phyloP scores from a whole-genome alignment of 2,797 vertebrate genomes.

The Botia almorhae region DNA sequence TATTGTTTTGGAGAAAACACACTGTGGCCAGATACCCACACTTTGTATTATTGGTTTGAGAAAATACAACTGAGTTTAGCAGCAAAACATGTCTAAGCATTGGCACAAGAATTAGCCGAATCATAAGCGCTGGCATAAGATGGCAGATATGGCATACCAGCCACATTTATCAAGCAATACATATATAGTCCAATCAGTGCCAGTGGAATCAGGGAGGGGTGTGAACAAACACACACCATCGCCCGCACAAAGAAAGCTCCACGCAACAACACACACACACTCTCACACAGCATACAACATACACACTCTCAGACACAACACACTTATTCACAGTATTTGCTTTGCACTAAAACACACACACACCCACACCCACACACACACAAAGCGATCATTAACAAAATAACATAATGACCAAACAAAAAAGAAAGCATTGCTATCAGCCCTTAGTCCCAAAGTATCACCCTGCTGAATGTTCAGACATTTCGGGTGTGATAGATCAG shows the following conservation, averaged over 20 bases:
- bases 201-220: constrained; percentile 18
- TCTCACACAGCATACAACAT: constrained; percentile 54
- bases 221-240: constrained; percentile 24
- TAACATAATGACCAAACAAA: constrained; percentile 35
- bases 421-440: constrained; percentile 62
- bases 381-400: constrained; percentile 40
- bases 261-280: constrained; percentile 49
- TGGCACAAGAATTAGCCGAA: constrained; percentile 41
- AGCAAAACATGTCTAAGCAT: constrained; percentile 54
- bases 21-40: constrained; percentile 6
- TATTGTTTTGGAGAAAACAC: constrained; percentile 19
- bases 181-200: constrained; percentile 39
- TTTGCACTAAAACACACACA: constrained; percentile 4
- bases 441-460: constrained; percentile 66
- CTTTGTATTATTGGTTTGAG: constrained; percentile 23
- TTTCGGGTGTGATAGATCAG: constrained; percentile 54
- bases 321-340: constrained; percentile 23
- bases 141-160: constrained; percentile 53
- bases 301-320: constrained; percentile 53
- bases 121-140: constrained; percentile 47
- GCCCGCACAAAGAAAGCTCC: constrained; percentile 5
- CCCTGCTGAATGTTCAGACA: constrained; percentile 53
- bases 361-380: constrained; percentile 24
- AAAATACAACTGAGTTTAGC: constrained; percentile 49
- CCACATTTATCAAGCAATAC: constrained; percentile 35